These are phyloP conservation scores for Lochmaea crataegi DNA, from an alignment of 2,888 invertebrate species.

Conservation along the genomic window DNA sequence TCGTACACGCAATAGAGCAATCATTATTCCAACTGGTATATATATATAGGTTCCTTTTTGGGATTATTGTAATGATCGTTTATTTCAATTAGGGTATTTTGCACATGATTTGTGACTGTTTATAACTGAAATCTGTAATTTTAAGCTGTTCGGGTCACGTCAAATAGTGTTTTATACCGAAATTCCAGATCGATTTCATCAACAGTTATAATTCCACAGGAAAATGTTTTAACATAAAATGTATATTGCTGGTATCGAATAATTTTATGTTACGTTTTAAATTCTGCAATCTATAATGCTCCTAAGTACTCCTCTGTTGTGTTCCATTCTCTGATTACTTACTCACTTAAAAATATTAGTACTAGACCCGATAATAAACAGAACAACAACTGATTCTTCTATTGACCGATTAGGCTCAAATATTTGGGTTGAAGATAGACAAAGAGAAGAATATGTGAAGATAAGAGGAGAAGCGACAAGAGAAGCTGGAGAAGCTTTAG, in stretches of 20 bases:
- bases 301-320: not conserved
- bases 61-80: conserved; percentile 14
- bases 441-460: too few species aligned
- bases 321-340: too few species aligned
- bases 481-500: too few species aligned
- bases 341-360: too few species aligned
- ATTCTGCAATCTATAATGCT: too few species aligned
- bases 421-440: too few species aligned
- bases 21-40: conserved; percentile 9
- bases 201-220: not conserved
- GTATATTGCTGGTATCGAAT: not conserved
- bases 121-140: not conserved
- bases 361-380: too few species aligned
- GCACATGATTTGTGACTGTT: conserved; percentile 14
- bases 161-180: not conserved
- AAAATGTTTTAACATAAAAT: not conserved
- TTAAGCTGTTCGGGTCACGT: conserved; percentile 11
- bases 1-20: conserved; percentile 16
- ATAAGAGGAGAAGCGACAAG: too few species aligned
- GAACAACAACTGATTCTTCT: too few species aligned
- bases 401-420: too few species aligned
- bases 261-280: not conserved
- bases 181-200: not conserved
- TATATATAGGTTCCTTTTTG: not conserved
- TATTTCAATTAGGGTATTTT: conserved; percentile 21